Percentiles rank a stretch among this genome's conserved stretches.
Conservation (phyloP, 2,113 vertebrate genomes). For the Syngnathus floridae region DNA sequence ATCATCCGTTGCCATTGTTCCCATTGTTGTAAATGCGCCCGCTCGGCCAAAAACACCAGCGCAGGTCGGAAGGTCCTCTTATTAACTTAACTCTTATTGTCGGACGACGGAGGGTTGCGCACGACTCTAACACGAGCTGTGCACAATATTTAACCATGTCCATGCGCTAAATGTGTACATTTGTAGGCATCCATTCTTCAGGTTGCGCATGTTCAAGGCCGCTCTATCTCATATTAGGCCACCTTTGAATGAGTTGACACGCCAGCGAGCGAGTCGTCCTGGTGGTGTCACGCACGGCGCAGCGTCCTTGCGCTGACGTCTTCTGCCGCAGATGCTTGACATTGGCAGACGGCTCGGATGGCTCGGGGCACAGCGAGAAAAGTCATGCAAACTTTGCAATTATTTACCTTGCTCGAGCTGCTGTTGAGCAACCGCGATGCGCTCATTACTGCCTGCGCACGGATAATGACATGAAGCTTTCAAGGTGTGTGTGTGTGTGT, state of each 20-base stretch:
- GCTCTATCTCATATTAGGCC: background rate
- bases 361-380: background rate
- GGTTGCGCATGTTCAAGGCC: background rate
- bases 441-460: background rate
- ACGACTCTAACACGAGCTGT: background rate
- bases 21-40: background rate
- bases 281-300: background rate
- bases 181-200: background rate
- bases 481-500: background rate
- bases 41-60: background rate
- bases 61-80: too few species aligned
- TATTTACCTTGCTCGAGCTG: background rate
- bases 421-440: background rate
- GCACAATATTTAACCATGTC: too few species aligned
- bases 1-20: background rate
- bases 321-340: background rate
- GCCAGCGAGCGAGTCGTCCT: background rate
- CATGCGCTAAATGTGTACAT: background rate
- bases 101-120: background rate
- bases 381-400: background rate
- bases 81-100: background rate
- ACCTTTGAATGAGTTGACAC: background rate
- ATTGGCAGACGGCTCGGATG: background rate
- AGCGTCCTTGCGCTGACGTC: background rate
- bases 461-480: conserved; percentile 4